phyloP scores from a whole-genome alignment of 2,113 vertebrate genomes.

The Urocynchramus pylzowi region DNA sequence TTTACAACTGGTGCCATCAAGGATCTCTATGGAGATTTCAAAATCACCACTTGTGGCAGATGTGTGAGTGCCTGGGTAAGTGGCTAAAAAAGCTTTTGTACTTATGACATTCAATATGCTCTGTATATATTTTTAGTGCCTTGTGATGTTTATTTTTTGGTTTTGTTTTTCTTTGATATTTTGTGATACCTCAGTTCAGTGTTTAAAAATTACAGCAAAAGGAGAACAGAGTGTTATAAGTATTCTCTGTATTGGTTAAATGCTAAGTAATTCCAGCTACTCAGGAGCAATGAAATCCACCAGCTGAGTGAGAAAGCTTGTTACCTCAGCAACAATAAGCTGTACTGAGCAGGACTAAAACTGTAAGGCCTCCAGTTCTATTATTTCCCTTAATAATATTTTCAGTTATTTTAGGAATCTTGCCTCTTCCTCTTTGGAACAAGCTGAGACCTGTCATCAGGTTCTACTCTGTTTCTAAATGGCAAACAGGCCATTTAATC shows the following conservation, averaged over 20 bases:
- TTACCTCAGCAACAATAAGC: neutral
- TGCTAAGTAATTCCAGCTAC: neutral
- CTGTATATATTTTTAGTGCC: neutral
- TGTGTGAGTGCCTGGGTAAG: slow-evolving; percentile 98
- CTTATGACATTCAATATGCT: neutral
- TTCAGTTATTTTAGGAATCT: neutral
- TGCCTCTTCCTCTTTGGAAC: neutral
- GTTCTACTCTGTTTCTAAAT: neutral
- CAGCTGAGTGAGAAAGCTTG: neutral
- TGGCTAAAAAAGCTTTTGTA: neutral
- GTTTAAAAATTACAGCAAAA: neutral
- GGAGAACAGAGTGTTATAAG: neutral
- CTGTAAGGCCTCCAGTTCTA: neutral
- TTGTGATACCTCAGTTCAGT: neutral
- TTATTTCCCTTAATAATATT: neutral
- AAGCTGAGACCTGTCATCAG: neutral
- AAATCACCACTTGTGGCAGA: slow-evolving; percentile 97
- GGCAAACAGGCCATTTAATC: neutral
- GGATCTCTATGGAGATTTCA: slow-evolving; percentile 98
- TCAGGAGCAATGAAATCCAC: neutral
- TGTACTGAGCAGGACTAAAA: neutral
- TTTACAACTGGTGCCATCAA: slow-evolving; percentile 98
- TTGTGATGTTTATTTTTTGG: neutral
- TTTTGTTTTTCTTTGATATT: neutral
- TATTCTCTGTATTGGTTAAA: neutral